Evolutionary conservation across 2,113 vertebrate species (phyloP).

Genomic region (Sclerurus mexicanus): DNA sequence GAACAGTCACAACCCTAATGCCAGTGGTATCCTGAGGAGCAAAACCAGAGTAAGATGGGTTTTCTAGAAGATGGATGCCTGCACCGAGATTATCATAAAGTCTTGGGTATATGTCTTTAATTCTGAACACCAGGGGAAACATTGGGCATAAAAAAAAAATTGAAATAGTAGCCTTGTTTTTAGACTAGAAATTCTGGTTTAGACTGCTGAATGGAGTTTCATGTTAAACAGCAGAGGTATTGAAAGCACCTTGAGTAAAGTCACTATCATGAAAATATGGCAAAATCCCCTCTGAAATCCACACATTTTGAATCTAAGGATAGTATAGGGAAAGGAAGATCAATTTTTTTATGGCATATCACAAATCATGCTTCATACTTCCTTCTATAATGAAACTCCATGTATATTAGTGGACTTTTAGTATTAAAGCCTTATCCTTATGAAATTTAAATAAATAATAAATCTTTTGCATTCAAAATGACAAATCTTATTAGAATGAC

Average conservation of each 20-base stretch:
- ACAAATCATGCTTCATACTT: neutral
- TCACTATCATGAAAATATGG: neutral
- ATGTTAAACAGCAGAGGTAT: neutral
- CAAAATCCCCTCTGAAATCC: neutral
- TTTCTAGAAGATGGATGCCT: neutral
- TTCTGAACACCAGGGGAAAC: neutral
- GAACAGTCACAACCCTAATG: neutral
- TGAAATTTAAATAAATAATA: neutral
- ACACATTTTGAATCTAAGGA: neutral
- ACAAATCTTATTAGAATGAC: neutral
- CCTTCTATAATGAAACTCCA: neutral
- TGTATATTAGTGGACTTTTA: neutral
- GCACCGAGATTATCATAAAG: fast-evolving
- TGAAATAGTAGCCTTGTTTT: neutral
- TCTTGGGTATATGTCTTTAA: neutral
- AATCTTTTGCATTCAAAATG: fast-evolving
- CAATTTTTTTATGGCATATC: neutral
- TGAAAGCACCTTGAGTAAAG: neutral
- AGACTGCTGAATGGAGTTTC: neutral
- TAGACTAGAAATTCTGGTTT: neutral
- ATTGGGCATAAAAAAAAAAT: neutral
- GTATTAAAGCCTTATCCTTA: neutral
- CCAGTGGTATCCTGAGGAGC: neutral
- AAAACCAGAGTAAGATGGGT: neutral
- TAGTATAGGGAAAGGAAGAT: neutral